phyloP scores from a whole-genome alignment of 2,113 vertebrate species.

The Chloropsis cyanopogon region DNA sequence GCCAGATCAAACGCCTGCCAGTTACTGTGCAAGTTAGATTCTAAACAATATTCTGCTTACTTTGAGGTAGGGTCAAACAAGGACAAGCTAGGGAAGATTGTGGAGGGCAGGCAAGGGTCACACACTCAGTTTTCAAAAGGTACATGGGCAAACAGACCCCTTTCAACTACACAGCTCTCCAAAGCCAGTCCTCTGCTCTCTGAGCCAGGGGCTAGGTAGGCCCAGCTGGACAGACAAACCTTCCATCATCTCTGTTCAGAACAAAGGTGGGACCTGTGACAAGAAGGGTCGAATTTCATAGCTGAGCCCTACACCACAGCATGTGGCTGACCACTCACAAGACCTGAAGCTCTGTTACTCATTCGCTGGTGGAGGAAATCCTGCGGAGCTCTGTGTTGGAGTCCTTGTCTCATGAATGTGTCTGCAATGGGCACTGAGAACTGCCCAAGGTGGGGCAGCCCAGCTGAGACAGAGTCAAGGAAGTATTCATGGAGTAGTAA shows the following conservation, averaged over 20 bases:
- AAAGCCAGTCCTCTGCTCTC: background rate
- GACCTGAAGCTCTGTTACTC: background rate
- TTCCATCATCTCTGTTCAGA: background rate
- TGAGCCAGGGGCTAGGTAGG: background rate
- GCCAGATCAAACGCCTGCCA: background rate
- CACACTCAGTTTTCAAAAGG: background rate
- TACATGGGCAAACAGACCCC: background rate
- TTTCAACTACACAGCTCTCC: background rate
- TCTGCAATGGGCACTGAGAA: background rate
- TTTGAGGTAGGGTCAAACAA: background rate
- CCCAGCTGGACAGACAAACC: background rate
- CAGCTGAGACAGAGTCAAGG: background rate
- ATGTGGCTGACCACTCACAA: background rate
- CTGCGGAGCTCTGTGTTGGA: background rate
- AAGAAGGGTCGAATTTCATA: background rate
- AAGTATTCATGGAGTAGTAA: background rate
- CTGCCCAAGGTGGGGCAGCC: background rate
- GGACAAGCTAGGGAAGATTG: background rate
- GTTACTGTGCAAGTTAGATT: background rate
- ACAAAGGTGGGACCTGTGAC: background rate
- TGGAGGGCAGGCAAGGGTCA: background rate
- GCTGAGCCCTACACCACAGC: background rate
- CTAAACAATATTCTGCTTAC: background rate
- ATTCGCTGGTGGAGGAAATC: background rate
- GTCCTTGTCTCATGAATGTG: background rate